These are phyloP conservation scores for Diploptera punctata DNA, from an alignment of 2,888 invertebrate genomes.

Conservation along the genomic window DNA sequence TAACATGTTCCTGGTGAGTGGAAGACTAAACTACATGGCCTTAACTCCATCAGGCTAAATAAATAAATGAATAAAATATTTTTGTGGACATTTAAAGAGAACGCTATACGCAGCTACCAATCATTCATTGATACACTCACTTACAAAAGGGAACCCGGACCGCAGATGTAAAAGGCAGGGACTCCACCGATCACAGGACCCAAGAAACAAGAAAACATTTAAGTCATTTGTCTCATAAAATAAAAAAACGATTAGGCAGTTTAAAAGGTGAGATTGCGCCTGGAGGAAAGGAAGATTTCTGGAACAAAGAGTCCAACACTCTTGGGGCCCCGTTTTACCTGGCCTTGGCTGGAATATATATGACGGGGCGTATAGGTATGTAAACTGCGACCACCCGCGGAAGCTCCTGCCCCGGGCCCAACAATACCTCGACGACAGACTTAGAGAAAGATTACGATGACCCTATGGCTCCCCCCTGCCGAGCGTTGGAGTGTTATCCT, in stretches of 20 bases:
- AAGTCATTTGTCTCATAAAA: too few relatives aligned
- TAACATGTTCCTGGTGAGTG: too few relatives aligned
- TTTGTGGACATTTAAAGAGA: too few relatives aligned
- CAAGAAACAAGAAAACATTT: too few relatives aligned
- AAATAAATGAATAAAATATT: too few relatives aligned
- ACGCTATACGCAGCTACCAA: too few relatives aligned
- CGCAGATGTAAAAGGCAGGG: too few relatives aligned
- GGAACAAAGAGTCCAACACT: constrained; percentile 32
- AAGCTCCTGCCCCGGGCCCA: not conserved
- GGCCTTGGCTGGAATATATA: constrained; percentile 30
- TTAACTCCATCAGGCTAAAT: too few relatives aligned
- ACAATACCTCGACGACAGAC: constrained; percentile 39
- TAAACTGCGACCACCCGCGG: constrained; percentile 37
- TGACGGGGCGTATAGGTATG: constrained; percentile 29
- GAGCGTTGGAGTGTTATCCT: constrained; percentile 23
- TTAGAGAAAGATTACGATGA: constrained; percentile 37
- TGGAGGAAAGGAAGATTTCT: constrained; percentile 14
- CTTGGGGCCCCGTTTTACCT: constrained; percentile 32
- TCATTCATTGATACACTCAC: too few relatives aligned
- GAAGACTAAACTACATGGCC: too few relatives aligned
- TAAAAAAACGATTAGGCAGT: not conserved
- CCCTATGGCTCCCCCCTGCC: constrained; percentile 33
- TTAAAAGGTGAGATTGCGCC: not conserved
- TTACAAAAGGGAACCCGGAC: too few relatives aligned
- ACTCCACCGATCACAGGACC: too few relatives aligned